Percentiles rank a stretch among this genome's conserved stretches.
Conservation (phyloP, 2,113 vertebrate species). For the Anas platyrhynchos region DNA sequence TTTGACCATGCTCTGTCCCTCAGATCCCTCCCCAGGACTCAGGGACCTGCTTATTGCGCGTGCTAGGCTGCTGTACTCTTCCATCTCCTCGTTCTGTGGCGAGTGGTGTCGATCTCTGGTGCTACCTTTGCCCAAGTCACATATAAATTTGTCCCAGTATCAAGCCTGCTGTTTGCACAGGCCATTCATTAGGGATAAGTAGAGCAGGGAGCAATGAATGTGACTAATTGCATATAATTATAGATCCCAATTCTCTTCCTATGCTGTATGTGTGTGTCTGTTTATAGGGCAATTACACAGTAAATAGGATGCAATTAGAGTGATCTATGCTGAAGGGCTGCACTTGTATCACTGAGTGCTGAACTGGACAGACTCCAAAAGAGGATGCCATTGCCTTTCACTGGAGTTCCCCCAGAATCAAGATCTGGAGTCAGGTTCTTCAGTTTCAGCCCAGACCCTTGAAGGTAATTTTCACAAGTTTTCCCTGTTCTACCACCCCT, state of each 20-base stretch:
- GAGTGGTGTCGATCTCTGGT: not conserved
- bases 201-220: slow-evolving; percentile 64
- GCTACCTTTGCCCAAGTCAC: not conserved
- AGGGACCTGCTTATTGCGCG: rapidly evolving
- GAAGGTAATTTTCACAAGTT: not conserved
- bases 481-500: not conserved
- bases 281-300: slow-evolving; percentile 69
- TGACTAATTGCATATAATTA: slow-evolving; percentile 67
- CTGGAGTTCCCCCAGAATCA: not conserved
- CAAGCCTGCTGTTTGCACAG: slow-evolving; percentile 53
- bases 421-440: not conserved
- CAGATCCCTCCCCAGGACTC: not conserved
- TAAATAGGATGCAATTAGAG: slow-evolving; percentile 64
- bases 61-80: not conserved
- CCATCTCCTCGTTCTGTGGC: rapidly evolving
- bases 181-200: slow-evolving; percentile 65
- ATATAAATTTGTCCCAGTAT: not conserved
- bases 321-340: slow-evolving; percentile 29
- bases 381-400: not conserved
- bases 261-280: slow-evolving; percentile 60
- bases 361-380: slow-evolving; percentile 25
- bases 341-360: slow-evolving; percentile 1
- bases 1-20: not conserved
- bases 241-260: slow-evolving; percentile 48
- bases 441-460: not conserved